Conservation (phyloP, 2,113 vertebrate species). For the Poeciliopsis retropinna region DNA sequence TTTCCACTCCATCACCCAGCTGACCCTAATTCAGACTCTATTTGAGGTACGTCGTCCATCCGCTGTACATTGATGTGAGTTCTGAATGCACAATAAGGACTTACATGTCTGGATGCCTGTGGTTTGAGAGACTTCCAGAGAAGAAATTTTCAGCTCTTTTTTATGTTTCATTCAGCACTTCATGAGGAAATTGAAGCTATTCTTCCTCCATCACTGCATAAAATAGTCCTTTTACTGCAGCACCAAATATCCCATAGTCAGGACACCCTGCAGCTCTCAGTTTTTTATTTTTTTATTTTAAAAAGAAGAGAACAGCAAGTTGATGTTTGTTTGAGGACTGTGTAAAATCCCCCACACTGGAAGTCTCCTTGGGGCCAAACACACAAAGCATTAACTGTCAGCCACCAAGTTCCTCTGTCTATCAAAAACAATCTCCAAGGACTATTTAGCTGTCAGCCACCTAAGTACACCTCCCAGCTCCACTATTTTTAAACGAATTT, state of each 20-base stretch:
- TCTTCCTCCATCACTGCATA: conserved; percentile 33
- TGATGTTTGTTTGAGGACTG: conserved; percentile 65
- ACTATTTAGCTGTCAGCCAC: conserved; percentile 80
- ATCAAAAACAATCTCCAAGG: conserved; percentile 74
- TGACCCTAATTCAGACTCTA: conserved; percentile 30
- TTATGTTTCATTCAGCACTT: conserved; percentile 44
- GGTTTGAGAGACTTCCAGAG: conserved; percentile 30
- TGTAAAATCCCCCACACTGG: conserved; percentile 64
- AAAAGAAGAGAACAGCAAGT: conserved; percentile 44
- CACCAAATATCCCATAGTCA: conserved; percentile 34
- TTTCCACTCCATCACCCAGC: conserved; percentile 36
- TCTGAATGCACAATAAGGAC: conserved; percentile 23
- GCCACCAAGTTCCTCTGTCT: conserved; percentile 66
- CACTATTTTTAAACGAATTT: conserved; percentile 75
- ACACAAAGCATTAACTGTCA: conserved; percentile 76
- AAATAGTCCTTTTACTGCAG: conserved; percentile 40
- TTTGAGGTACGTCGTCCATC: neutral
- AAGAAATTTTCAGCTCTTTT: neutral
- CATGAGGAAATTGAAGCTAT: conserved; percentile 47
- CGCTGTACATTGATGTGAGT: conserved; percentile 7
- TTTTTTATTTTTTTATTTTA: conserved; percentile 40
- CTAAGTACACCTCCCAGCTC: conserved; percentile 53
- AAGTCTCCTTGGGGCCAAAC: conserved; percentile 65
- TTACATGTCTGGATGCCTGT: conserved; percentile 20
- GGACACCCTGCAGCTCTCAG: conserved; percentile 49